These are phyloP conservation scores for Tachyglossus aculeatus DNA, from an alignment of 2,797 vertebrate genomes.

Conservation along the genomic window DNA sequence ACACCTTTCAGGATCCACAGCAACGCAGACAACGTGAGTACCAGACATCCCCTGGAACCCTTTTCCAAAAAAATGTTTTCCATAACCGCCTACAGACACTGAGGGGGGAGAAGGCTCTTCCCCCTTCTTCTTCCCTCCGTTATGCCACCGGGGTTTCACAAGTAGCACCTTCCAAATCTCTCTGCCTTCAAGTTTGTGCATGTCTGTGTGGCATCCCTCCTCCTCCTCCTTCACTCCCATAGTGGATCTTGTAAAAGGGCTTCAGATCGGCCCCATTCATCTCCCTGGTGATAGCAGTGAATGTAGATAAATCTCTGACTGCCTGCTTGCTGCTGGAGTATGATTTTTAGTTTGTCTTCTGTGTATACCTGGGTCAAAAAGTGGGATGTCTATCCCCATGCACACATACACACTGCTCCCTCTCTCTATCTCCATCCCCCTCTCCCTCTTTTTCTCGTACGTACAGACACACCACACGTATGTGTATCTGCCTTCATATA, in stretches of 20 bases:
- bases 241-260: constrained; percentile 82
- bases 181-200: constrained; percentile 85
- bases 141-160: constrained; percentile 82
- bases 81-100: constrained; percentile 39
- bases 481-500: constrained; percentile 17
- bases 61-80: constrained; percentile 54
- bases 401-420: constrained; percentile 18
- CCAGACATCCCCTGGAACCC: constrained; percentile 72
- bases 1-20: constrained; percentile 81
- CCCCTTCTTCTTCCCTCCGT: constrained; percentile 71
- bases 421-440: constrained; percentile 11
- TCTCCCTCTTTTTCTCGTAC: constrained; percentile 22
- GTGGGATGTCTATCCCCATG: constrained; percentile 51
- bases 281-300: constrained; percentile 86
- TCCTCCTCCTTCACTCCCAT: constrained; percentile 79
- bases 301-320: constrained; percentile 86
- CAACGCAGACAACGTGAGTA: constrained; percentile 81
- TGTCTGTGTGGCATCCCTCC: constrained; percentile 87
- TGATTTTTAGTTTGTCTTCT: constrained; percentile 78
- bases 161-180: constrained; percentile 83
- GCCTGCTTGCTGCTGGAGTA: constrained; percentile 77
- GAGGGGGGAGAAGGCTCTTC: constrained; percentile 47
- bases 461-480: constrained; percentile 36
- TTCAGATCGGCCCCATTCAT: constrained; percentile 86
- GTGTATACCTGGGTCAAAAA: constrained; percentile 77